These are phyloP conservation scores for Polydrusus cervinus DNA, from an alignment of 2,888 invertebrate genomes.

Conservation along the genomic window DNA sequence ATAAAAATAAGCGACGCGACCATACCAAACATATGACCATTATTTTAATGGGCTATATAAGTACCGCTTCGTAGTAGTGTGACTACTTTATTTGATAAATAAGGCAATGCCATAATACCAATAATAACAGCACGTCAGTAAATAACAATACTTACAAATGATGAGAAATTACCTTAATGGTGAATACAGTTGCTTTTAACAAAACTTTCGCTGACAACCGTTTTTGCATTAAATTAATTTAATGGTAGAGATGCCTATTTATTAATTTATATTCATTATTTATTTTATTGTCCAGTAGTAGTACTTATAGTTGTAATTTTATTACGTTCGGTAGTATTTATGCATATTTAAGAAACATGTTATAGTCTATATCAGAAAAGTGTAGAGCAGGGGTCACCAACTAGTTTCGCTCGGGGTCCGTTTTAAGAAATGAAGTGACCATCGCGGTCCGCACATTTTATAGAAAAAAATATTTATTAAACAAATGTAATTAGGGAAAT, in stretches of 20 bases:
- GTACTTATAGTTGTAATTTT: not conserved
- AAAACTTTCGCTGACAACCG: not conserved
- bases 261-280: not conserved
- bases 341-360: too few species aligned
- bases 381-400: too few species aligned
- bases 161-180: not conserved
- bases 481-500: too few species aligned
- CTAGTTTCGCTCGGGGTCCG: too few species aligned
- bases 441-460: too few species aligned
- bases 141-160: not conserved
- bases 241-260: too few species aligned
- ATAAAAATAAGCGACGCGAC: not conserved
- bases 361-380: too few species aligned
- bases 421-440: too few species aligned
- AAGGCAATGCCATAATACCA: not conserved
- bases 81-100: constrained; percentile 13
- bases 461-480: too few species aligned
- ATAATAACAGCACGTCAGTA: constrained; percentile 23
- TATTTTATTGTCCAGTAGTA: not conserved
- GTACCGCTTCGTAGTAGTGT: constrained; percentile 35
- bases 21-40: constrained; percentile 18
- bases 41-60: constrained; percentile 30
- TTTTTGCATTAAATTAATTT: not conserved
- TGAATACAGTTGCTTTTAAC: not conserved
- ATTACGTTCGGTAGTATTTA: too few species aligned